phyloP scores from a whole-genome alignment of 2,113 vertebrate genomes.

The Morone chrysops region DNA sequence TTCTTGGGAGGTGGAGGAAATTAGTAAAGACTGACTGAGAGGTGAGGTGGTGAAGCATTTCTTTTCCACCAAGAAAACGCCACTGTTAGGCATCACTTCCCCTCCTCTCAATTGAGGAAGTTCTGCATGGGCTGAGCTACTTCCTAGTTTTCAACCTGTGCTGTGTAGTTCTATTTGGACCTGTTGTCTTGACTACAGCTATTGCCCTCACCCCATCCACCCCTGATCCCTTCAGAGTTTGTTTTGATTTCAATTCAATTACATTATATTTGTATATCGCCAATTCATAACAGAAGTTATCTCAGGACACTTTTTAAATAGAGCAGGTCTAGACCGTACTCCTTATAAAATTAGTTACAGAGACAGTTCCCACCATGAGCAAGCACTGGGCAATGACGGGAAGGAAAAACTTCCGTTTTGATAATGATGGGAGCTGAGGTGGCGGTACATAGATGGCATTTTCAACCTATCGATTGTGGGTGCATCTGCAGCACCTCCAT shows the following conservation, averaged over 20 bases:
- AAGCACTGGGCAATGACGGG: too few species aligned
- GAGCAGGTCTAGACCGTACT: too few species aligned
- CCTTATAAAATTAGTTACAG: too few species aligned
- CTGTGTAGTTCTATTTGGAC: constrained; percentile 62
- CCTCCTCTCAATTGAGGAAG: constrained; percentile 69
- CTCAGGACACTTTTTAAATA: too few species aligned
- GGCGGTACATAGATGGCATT: not conserved
- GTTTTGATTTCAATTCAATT: constrained; percentile 19
- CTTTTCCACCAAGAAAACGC: constrained; percentile 29
- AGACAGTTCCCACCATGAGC: too few species aligned
- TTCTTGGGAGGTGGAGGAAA: constrained; percentile 36
- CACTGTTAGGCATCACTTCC: constrained; percentile 21
- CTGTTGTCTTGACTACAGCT: constrained; percentile 62
- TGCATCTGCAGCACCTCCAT: constrained; percentile 25
- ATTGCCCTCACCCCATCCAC: not conserved
- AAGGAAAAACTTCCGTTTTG: not conserved
- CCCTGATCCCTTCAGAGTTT: constrained; percentile 4
- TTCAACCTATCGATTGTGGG: not conserved
- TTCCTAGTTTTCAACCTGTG: constrained; percentile 69
- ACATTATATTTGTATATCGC: too few species aligned
- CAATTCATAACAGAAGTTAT: too few species aligned
- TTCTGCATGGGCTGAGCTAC: constrained; percentile 50
- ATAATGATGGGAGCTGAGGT: constrained; percentile 38
- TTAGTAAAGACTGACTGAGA: constrained; percentile 29
- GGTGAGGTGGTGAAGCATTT: not conserved